phyloP scores from a whole-genome alignment of 1,140 invertebrate genomes.

The Octopus sinensis region DNA sequence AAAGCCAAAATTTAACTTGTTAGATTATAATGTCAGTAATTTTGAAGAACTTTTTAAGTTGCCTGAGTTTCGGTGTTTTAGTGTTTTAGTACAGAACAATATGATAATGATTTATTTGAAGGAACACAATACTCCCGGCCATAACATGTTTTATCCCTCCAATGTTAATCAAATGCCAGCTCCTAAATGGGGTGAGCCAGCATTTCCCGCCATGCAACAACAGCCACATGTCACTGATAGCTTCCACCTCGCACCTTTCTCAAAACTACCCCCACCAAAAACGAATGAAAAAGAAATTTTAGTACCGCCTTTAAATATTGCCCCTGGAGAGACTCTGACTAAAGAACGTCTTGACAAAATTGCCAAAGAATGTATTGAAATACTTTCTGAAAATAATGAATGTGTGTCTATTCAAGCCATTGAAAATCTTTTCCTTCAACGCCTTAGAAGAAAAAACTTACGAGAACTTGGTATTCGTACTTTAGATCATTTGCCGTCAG shows the following conservation, averaged over 20 bases:
- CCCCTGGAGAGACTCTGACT: conserved; percentile 15
- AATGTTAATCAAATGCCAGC: not conserved
- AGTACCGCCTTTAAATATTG: conserved; percentile 27
- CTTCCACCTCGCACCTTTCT: not conserved
- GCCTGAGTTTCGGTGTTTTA: not conserved
- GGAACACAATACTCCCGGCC: not conserved
- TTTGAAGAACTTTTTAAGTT: not conserved
- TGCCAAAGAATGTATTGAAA: conserved; percentile 44
- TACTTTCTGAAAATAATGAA: conserved; percentile 38
- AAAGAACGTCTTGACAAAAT: conserved; percentile 33
- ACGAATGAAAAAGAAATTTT: conserved; percentile 32
- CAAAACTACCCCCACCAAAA: not conserved
- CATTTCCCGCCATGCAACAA: not conserved
- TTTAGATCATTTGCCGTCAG: conserved; percentile 32
- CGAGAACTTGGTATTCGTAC: conserved; percentile 25
- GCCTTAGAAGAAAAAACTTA: conserved; percentile 26
- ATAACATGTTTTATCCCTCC: not conserved
- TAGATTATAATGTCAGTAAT: not conserved
- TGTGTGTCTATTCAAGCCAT: conserved; percentile 39
- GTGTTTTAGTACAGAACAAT: not conserved
- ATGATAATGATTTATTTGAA: not conserved
- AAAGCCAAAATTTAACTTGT: not conserved
- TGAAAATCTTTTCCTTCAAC: conserved; percentile 36
- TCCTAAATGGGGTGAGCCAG: not conserved
- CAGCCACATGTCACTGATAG: not conserved